Evolutionary conservation across 1,140 invertebrate species (phyloP).

Genomic region (Chionoecetes opilio): DNA sequence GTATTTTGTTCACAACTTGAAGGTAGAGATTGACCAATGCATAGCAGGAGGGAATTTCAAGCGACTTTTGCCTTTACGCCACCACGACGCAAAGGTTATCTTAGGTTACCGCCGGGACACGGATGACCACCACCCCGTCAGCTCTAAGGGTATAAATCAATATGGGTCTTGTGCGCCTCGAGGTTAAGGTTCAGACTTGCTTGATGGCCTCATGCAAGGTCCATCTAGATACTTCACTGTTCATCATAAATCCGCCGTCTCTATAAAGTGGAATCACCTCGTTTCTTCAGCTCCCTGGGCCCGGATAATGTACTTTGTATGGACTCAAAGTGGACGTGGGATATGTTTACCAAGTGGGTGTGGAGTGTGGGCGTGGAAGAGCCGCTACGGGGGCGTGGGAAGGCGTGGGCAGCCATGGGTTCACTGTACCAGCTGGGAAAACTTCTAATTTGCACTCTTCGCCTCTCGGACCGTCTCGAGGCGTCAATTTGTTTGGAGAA

Average conservation of each 20-base stretch:
- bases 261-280: conserved; percentile 80
- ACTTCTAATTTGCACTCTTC: conserved; percentile 79
- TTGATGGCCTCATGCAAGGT: conserved; percentile 75
- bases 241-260: conserved; percentile 81
- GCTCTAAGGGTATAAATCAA: conserved; percentile 70
- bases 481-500: conserved; percentile 77
- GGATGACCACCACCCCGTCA: conserved; percentile 80
- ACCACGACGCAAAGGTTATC: conserved; percentile 33
- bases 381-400: neutral
- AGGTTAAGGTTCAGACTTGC: conserved; percentile 71
- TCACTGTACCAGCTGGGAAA: conserved; percentile 69
- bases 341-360: conserved; percentile 59
- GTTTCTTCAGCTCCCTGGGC: conserved; percentile 71
- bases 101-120: conserved; percentile 47
- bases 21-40: conserved; percentile 81
- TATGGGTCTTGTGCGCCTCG: conserved; percentile 70
- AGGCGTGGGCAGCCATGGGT: neutral
- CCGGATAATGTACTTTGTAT: conserved; percentile 74
- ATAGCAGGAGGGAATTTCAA: conserved; percentile 71
- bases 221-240: conserved; percentile 81
- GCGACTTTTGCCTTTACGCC: conserved; percentile 47
- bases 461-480: conserved; percentile 76
- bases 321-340: conserved; percentile 71
- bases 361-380: neutral
- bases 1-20: conserved; percentile 81